Conservation (phyloP, 2,888 invertebrate genomes). For the Idaea dimidiata region DNA sequence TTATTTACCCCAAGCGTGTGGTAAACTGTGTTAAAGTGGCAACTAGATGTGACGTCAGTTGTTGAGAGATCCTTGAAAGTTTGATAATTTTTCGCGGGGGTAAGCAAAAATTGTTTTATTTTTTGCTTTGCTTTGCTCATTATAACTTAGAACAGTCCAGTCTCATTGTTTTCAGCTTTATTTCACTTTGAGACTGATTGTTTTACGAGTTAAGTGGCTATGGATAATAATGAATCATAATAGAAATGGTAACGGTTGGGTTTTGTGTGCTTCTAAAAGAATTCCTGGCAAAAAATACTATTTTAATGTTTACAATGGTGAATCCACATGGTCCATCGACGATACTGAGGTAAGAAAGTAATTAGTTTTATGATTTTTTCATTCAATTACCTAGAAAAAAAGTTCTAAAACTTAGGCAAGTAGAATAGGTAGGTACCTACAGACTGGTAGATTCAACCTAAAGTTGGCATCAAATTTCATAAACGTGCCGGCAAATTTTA, state of each 20-base stretch:
- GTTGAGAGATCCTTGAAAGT: background rate
- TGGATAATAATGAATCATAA: constrained; percentile 36
- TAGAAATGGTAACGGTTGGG: constrained; percentile 50
- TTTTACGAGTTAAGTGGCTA: constrained; percentile 7
- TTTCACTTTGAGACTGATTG: constrained; percentile 7
- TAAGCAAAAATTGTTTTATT: background rate
- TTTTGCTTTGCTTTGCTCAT: background rate
- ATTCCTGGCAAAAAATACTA: constrained; percentile 64
- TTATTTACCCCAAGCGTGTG: no score
- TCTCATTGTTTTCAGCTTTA: constrained; percentile 8
- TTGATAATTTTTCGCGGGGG: background rate
- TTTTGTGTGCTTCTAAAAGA: constrained; percentile 58
- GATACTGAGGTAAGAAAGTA: constrained; percentile 48
- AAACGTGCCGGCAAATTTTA: background rate
- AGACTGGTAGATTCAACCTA: background rate
- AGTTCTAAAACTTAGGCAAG: no score
- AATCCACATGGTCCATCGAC: constrained; percentile 52
- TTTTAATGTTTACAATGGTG: constrained; percentile 57
- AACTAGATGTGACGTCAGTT: background rate
- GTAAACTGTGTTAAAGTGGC: no score
- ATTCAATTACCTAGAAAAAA: constrained; percentile 12
- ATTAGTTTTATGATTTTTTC: background rate
- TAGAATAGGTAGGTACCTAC: constrained; percentile 5
- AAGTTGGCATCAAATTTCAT: background rate
- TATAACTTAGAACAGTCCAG: background rate